Percentiles rank a stretch among this genome's conserved stretches.
Conservation (phyloP, 2,113 vertebrate species). For the Ptyas mucosa region DNA sequence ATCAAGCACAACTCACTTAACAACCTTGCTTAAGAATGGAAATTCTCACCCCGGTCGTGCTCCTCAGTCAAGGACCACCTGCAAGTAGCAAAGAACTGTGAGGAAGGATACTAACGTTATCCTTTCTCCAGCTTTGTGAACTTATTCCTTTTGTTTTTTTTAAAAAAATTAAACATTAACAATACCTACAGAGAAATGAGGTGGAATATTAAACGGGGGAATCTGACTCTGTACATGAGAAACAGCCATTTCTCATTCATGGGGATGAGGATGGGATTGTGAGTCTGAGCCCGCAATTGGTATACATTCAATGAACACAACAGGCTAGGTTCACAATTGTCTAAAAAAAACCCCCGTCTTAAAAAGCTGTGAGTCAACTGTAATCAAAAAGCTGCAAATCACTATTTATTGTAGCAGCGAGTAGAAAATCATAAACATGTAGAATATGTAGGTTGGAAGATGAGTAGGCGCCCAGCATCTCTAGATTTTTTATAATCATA, state of each 20-base stretch:
- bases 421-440: background rate
- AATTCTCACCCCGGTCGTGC: background rate
- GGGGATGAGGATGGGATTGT: background rate
- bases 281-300: background rate
- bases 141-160: background rate
- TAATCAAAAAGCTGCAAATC: background rate
- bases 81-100: background rate
- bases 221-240: background rate
- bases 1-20: background rate
- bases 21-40: background rate
- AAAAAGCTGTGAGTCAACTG: background rate
- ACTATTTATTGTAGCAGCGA: background rate
- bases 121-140: background rate
- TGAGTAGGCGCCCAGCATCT: background rate
- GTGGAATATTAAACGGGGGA: background rate
- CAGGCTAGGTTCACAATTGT: background rate
- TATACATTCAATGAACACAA: background rate
- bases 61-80: background rate
- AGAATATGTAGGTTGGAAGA: background rate
- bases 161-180: background rate
- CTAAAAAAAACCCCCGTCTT: background rate
- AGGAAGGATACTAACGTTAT: background rate
- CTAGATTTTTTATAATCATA: conserved; percentile 6
- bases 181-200: background rate
- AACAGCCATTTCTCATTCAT: background rate